phyloP scores from a whole-genome alignment of 30 jellyfish, hydroid and myxozoan genomes.

The Pseudorhiza aurosa region DNA sequence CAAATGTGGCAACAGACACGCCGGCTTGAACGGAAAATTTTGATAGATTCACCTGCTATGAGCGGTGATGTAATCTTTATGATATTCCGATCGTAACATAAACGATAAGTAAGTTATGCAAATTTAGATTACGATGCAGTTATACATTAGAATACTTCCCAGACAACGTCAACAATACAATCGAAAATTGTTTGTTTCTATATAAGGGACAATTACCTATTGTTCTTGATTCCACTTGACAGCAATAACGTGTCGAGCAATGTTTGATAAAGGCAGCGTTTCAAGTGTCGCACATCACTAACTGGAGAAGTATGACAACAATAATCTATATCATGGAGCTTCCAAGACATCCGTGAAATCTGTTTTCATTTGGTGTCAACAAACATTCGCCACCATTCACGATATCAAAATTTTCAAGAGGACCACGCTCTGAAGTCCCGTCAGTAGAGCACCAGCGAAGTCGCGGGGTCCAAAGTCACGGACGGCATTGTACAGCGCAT shows the following conservation, averaged over 20 bases:
- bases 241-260: constrained; percentile 1
- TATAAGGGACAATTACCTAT: background rate
- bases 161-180: background rate
- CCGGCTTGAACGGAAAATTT: background rate
- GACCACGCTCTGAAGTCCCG: constrained; percentile 32
- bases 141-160: background rate
- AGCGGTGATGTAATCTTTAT: background rate
- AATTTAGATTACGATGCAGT: background rate
- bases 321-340: background rate
- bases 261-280: background rate
- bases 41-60: constrained; percentile 1
- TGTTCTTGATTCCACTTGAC: constrained; percentile 13
- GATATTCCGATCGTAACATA: background rate
- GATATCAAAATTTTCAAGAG: constrained; percentile 1
- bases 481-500: background rate
- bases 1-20: background rate
- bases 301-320: constrained; percentile 7
- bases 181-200: background rate
- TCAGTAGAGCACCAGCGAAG: background rate
- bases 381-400: background rate
- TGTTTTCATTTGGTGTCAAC: background rate
- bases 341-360: background rate
- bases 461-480: constrained; percentile 1
- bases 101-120: background rate
- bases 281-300: background rate